Conservation (phyloP, 2,113 vertebrate genomes). For the Chlamydotis undulata region DNA sequence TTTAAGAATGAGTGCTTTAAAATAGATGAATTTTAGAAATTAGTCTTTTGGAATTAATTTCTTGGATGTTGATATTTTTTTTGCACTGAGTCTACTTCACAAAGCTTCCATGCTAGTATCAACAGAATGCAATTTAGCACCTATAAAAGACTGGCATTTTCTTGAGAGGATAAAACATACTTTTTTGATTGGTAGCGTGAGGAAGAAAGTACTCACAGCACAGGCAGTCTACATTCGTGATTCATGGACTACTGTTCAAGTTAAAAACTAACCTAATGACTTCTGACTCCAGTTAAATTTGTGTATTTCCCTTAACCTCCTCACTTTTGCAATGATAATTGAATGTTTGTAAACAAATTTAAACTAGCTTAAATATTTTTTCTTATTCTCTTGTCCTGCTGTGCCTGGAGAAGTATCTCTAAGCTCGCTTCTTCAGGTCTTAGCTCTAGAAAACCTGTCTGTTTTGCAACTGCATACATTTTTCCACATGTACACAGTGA, state of each 20-base stretch:
- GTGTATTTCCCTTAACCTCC: not conserved
- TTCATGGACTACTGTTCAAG: not conserved
- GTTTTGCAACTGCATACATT: rapidly evolving
- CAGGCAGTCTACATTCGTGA: not conserved
- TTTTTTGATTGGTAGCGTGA: not conserved
- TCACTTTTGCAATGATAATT: not conserved
- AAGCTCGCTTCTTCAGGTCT: not conserved
- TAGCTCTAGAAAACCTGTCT: not conserved
- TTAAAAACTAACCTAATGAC: not conserved
- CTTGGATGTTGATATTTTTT: not conserved
- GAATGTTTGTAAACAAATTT: not conserved
- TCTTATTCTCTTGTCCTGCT: not conserved
- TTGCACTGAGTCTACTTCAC: not conserved
- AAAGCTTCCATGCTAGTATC: not conserved
- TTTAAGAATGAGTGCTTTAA: not conserved
- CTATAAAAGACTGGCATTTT: not conserved
- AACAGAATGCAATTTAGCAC: not conserved
- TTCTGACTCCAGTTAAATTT: not conserved
- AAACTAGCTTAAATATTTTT: not conserved
- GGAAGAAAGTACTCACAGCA: not conserved
- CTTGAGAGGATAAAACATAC: not conserved
- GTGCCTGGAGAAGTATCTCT: not conserved
- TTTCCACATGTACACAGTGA: not conserved
- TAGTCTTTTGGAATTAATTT: not conserved
- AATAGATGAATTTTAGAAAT: not conserved